A percentile compares a stretch with the other conserved stretches of the same genome.
These are phyloP conservation scores for Pheucticus melanocephalus DNA, from an alignment of 2,113 vertebrate species.

Conservation along the genomic window DNA sequence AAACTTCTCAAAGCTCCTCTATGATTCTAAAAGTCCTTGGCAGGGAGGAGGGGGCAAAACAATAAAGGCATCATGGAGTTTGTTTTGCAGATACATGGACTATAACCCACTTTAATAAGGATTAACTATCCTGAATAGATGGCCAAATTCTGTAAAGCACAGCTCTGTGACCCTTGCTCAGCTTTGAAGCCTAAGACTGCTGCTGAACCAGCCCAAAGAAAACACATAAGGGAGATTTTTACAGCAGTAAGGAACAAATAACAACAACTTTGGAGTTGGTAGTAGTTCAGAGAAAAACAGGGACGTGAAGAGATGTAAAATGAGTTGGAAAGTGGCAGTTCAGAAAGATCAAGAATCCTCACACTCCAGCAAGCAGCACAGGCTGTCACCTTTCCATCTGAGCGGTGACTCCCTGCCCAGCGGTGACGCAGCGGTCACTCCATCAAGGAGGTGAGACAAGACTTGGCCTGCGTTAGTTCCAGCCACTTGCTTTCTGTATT, in stretches of 20 bases:
- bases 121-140: not conserved
- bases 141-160: not conserved
- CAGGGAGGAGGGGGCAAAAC: rapidly evolving
- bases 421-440: not conserved
- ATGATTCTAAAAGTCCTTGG: not conserved
- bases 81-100: not conserved
- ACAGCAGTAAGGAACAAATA: not conserved
- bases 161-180: not conserved
- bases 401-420: not conserved
- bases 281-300: not conserved
- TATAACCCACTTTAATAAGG: not conserved
- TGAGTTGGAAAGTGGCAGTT: not conserved
- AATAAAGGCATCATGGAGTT: not conserved
- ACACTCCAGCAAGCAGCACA: not conserved
- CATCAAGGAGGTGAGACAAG: not conserved
- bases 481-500: not conserved
- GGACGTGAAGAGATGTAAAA: not conserved
- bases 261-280: not conserved
- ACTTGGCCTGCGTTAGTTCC: not conserved
- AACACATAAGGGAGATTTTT: not conserved
- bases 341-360: not conserved
- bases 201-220: not conserved
- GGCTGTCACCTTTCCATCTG: not conserved
- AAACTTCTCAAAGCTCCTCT: not conserved
- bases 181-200: not conserved